These are phyloP conservation scores for Poeciliopsis retropinna DNA, from an alignment of 2,113 vertebrate species.

Conservation along the genomic window DNA sequence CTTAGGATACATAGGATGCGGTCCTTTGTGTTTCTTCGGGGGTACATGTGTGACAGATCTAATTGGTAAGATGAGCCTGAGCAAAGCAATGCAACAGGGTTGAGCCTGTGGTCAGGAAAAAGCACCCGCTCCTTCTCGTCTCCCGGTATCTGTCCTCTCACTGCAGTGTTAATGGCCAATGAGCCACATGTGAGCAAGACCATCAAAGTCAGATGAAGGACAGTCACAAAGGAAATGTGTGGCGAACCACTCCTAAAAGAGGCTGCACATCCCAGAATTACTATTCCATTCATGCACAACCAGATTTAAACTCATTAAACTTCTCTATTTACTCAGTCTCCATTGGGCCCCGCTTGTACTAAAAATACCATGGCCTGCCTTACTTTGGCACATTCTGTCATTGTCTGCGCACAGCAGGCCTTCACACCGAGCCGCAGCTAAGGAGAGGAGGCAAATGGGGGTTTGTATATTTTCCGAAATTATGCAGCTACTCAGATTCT, in stretches of 20 bases:
- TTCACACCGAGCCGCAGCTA: constrained; percentile 48
- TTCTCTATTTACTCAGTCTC: constrained; percentile 81
- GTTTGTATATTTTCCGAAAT: constrained; percentile 70
- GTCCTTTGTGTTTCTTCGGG: constrained; percentile 53
- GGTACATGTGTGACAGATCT: constrained; percentile 61
- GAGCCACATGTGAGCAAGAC: constrained; percentile 76
- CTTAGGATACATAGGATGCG: constrained; percentile 63
- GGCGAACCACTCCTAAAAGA: constrained; percentile 78
- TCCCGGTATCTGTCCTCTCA: constrained; percentile 68
- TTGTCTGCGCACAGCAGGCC: constrained; percentile 71
- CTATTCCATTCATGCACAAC: constrained; percentile 74
- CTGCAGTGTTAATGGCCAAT: constrained; percentile 80
- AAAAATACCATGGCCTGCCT: constrained; percentile 84
- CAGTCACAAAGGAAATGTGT: constrained; percentile 79
- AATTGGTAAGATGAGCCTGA: constrained; percentile 76
- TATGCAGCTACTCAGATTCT: constrained; percentile 70
- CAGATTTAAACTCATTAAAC: constrained; percentile 80
- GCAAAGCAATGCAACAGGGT: constrained; percentile 40
- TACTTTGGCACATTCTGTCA: constrained; percentile 78
- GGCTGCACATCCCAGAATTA: constrained; percentile 78
- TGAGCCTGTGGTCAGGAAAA: constrained; percentile 58
- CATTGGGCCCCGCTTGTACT: constrained; percentile 73
- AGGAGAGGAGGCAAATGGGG: constrained; percentile 57
- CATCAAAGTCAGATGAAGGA: constrained; percentile 84
- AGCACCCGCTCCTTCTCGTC: constrained; percentile 35